Percentiles rank a stretch among this genome's conserved stretches.
phyloP scores from a whole-genome alignment of 2,888 invertebrate genomes.

The Orthosia cruda region DNA sequence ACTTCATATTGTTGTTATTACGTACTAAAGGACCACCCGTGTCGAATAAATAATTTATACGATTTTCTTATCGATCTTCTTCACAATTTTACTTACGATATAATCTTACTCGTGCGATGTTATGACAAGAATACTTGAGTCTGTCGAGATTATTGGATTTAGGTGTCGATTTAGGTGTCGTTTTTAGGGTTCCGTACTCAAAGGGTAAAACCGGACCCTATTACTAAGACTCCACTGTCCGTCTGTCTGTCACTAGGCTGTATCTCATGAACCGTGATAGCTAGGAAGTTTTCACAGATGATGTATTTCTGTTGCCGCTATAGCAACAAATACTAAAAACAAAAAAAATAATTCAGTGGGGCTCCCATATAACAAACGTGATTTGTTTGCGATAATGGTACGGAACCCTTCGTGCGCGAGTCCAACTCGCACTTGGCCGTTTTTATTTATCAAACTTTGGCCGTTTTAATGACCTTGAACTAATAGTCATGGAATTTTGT shows the following conservation, averaged over 20 bases:
- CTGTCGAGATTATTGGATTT: conserved; percentile 45
- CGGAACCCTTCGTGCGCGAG: too few relatives aligned
- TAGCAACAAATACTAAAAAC: too few relatives aligned
- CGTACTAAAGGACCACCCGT: conserved; percentile 22
- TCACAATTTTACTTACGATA: conserved; percentile 14
- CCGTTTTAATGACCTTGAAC: not conserved
- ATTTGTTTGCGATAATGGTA: too few relatives aligned
- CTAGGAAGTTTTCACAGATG: too few relatives aligned
- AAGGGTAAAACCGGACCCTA: too few relatives aligned
- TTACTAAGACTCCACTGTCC: too few relatives aligned
- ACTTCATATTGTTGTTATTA: conserved; percentile 32
- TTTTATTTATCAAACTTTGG: conserved; percentile 3
- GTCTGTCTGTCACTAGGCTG: too few relatives aligned
- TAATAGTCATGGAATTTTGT: not conserved
- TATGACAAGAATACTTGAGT: conserved; percentile 26
- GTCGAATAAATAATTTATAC: conserved; percentile 17
- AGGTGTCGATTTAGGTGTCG: conserved; percentile 10
- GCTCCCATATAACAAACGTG: too few relatives aligned
- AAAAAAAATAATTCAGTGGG: too few relatives aligned
- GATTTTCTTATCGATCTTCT: conserved; percentile 9
- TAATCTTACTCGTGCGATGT: not conserved
- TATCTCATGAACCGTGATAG: too few relatives aligned
- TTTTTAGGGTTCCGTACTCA: not conserved
- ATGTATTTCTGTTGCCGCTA: too few relatives aligned
- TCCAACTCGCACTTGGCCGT: too few relatives aligned